Conservation (phyloP, 2,797 vertebrate genomes). For the Loris lydekkerianus region DNA sequence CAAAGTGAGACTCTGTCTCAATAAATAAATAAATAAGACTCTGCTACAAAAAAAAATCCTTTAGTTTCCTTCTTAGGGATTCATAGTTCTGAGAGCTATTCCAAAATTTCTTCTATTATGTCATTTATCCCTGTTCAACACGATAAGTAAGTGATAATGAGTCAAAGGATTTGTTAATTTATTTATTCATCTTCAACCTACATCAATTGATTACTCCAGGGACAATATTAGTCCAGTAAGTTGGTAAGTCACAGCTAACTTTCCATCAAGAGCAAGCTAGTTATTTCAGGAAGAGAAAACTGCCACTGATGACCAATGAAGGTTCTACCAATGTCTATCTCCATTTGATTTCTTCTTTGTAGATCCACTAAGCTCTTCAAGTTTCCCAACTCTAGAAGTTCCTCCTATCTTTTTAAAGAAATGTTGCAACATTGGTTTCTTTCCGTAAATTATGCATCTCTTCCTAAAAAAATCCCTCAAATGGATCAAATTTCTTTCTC, state of each 20-base stretch:
- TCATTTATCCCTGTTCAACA: background rate
- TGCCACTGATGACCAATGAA: background rate
- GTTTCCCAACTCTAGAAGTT: background rate
- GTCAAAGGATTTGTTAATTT: background rate
- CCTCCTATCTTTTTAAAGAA: conserved; percentile 5
- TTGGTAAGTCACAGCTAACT: background rate
- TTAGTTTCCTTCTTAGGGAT: background rate
- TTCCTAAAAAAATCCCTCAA: background rate
- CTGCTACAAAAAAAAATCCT: background rate
- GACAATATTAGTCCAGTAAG: background rate
- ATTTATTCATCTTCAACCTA: conserved; percentile 7
- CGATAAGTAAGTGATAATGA: background rate
- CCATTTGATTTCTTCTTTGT: conserved; percentile 6
- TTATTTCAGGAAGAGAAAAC: background rate
- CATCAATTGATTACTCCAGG: background rate
- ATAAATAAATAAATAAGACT: background rate
- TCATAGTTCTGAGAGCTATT: conserved; percentile 4
- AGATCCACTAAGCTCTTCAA: background rate
- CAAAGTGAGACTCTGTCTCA: no score
- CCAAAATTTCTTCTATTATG: conserved; percentile 40
- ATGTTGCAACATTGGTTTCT: background rate
- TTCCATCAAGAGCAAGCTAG: background rate
- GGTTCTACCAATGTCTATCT: background rate
- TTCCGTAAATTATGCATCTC: background rate
- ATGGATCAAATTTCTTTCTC: background rate